Evolutionary conservation across 1,140 invertebrate species (phyloP), one percentile per base, ranked within the genome.

Genomic region (Drosophila ogumai): DNA sequence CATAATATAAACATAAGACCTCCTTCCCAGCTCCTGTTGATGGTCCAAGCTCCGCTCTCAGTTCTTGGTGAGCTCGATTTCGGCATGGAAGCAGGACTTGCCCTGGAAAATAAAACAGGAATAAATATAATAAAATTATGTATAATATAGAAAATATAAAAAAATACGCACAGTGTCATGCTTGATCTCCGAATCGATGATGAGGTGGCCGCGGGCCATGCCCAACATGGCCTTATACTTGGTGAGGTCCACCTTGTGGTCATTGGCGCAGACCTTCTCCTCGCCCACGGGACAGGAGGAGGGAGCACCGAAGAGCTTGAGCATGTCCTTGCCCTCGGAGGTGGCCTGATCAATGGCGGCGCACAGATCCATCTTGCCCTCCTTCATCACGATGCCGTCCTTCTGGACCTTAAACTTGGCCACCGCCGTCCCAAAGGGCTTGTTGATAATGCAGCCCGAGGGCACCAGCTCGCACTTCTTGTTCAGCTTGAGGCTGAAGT

Each of bases 391-490:
- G 12, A 92, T 67, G 47, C 87, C 84, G 41, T 92, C 85, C 64
- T 92, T 92, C 28, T 81, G 71, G 0, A 92, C 72, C 75, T 91
- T 92, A 49, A 61, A 91, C 55, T 86, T 91, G 22, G 87, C 65
- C 60, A 76, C 15, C 5, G 91, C 91, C 10, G 90, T 92, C 17
- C 9, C 36, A 13, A 92, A 92, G 9, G 91, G 68, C 49, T 92
- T 92, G 54, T 92, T 92, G 0, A 0, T 55, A 3, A 92, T 75
- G 50, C 91, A 92, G 15, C 91, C 91, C 13, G 59, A 66, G 3
- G 92, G 91, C 6, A 92, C 74, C 34, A 92, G 56, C 38, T 92
- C 91, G 52, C 92, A 92, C 43, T 92, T 91, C 22, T 92, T 92
- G 56, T 91, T 92, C 22, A 92, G 58, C 68, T 91, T 91, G 3